Conservation (phyloP, 2,113 vertebrate genomes). For the Canis aureus region DNA sequence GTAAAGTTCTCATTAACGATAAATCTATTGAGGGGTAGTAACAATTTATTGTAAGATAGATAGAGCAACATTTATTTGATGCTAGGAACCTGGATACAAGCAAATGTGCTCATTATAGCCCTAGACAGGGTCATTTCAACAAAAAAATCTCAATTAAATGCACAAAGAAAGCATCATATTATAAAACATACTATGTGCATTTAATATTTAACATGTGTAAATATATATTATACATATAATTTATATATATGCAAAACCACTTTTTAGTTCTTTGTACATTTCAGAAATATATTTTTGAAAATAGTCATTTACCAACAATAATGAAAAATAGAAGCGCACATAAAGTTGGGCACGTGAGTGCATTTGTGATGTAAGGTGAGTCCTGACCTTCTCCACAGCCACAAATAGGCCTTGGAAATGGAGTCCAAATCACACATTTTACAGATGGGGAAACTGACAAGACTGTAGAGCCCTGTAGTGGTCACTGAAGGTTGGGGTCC, state of each 20-base stretch:
- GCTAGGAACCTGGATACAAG: neutral
- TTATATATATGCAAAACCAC: neutral
- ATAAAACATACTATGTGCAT: neutral
- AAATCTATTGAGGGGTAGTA: neutral
- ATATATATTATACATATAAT: neutral
- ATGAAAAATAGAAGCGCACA: neutral
- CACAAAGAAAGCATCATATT: neutral
- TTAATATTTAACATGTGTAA: neutral
- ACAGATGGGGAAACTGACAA: neutral
- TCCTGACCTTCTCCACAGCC: neutral
- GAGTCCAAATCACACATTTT: neutral
- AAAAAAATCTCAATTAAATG: neutral
- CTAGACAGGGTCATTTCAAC: neutral
- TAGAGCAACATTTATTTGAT: neutral
- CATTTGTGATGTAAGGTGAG: neutral
- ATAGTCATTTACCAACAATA: neutral
- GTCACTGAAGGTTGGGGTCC: fast-evolving
- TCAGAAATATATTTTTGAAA: neutral
- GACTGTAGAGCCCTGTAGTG: neutral
- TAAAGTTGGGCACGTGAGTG: fast-evolving
- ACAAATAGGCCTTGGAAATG: neutral
- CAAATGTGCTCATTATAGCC: neutral
- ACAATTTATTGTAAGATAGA: neutral
- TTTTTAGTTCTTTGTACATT: neutral
- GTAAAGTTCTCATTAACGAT: neutral